Conservation (phyloP, 2,113 vertebrate species). For the Dissostichus mawsoni region DNA sequence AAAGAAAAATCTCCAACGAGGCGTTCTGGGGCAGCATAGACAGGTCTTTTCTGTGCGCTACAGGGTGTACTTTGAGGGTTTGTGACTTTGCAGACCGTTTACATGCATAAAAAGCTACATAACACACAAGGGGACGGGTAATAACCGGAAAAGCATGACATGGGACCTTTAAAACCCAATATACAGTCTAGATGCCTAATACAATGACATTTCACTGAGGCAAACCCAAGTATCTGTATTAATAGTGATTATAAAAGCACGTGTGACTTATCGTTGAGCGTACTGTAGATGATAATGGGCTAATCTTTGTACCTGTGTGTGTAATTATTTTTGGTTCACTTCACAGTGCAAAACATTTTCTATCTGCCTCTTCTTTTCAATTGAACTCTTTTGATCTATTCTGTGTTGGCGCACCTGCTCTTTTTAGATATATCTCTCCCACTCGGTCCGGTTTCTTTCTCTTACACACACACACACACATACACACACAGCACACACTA, state of each 20-base stretch:
- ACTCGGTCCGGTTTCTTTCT: slow-evolving; percentile 34
- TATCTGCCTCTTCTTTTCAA: slow-evolving; percentile 50
- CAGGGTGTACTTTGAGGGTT: too few species aligned
- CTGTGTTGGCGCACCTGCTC: slow-evolving; percentile 56
- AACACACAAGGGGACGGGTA: too few species aligned
- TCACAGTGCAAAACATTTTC: slow-evolving; percentile 37
- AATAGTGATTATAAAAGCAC: slow-evolving; percentile 7
- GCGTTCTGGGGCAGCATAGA: too few species aligned
- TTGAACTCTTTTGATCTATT: slow-evolving; percentile 57
- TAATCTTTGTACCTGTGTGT: slow-evolving; percentile 47
- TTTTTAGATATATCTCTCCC: slow-evolving; percentile 54
- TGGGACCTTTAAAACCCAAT: not conserved
- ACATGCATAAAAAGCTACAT: too few species aligned
- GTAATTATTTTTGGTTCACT: slow-evolving; percentile 51
- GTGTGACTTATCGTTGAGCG: slow-evolving; percentile 17
- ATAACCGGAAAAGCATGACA: not conserved
- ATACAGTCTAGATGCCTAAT: slow-evolving; percentile 8
- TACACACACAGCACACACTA: slow-evolving; percentile 29
- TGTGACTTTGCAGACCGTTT: too few species aligned
- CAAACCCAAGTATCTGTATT: not conserved
- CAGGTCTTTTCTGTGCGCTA: too few species aligned
- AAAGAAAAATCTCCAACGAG: too few species aligned
- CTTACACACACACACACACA: slow-evolving; percentile 1
- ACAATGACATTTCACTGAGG: not conserved
- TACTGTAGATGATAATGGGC: slow-evolving; percentile 26